phyloP scores from a whole-genome alignment of 2,113 vertebrate genomes.

The Salvelinus namaycush region DNA sequence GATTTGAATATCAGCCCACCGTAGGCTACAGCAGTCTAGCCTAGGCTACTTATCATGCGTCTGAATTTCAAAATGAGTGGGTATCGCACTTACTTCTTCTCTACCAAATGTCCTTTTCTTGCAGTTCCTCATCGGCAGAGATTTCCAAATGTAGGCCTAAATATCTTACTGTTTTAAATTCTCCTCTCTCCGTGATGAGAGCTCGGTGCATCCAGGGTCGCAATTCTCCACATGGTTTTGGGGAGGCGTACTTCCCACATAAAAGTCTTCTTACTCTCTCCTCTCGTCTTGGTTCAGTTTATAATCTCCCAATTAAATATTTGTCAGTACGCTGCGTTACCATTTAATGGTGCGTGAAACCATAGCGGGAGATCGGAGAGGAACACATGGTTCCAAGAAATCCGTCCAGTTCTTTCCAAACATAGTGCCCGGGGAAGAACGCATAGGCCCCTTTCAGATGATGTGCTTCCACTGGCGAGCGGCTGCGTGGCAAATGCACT shows the following conservation, averaged over 20 bases:
- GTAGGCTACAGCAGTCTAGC: neutral
- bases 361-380: neutral
- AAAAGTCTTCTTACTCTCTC: neutral
- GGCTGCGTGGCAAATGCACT: slow-evolving; percentile 12
- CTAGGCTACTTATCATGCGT: slow-evolving; percentile 4
- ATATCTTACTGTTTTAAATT: neutral
- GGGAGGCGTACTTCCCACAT: neutral
- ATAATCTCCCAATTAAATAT: slow-evolving; percentile 38
- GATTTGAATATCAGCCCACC: neutral
- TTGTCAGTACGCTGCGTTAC: slow-evolving; percentile 57
- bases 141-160: slow-evolving; percentile 17
- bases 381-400: slow-evolving; percentile 15
- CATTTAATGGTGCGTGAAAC: slow-evolving; percentile 17
- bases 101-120: slow-evolving; percentile 63
- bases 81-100: slow-evolving; percentile 70
- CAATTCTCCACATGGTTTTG: slow-evolving; percentile 4
- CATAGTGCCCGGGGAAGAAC: slow-evolving; percentile 19
- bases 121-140: slow-evolving; percentile 56
- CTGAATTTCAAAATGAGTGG: slow-evolving; percentile 14
- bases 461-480: neutral
- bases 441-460: neutral
- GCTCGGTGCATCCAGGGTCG: slow-evolving; percentile 18
- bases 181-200: slow-evolving; percentile 10
- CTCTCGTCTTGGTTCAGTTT: slow-evolving; percentile 5
- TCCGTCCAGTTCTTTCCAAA: slow-evolving; percentile 35